A percentile compares a stretch with the other conserved stretches of the same genome.
phyloP scores from a whole-genome alignment of 2,888 invertebrate genomes.

The Theretra japonica region DNA sequence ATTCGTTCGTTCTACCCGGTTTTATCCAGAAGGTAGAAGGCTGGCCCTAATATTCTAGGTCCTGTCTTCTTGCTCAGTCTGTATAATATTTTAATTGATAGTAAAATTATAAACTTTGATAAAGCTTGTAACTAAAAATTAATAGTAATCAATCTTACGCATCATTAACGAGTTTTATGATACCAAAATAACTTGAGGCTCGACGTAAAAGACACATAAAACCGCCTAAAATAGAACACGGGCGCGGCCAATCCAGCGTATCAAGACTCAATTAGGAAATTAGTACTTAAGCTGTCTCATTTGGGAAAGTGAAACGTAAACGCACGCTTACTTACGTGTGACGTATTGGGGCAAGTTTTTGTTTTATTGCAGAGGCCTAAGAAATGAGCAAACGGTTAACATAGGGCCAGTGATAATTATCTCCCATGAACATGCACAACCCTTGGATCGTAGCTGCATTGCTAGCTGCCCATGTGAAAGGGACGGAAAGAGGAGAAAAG shows the following conservation, averaged over 20 bases:
- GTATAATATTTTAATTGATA: too few species aligned
- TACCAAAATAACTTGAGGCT: constrained; percentile 15
- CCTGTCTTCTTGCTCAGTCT: too few species aligned
- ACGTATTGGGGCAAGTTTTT: neutral
- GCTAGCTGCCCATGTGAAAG: too few species aligned
- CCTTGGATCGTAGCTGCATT: too few species aligned
- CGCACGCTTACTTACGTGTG: neutral
- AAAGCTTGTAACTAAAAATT: neutral
- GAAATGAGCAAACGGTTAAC: neutral
- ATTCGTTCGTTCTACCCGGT: too few species aligned
- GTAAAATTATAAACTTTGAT: too few species aligned
- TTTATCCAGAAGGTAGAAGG: too few species aligned
- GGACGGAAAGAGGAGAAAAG: too few species aligned
- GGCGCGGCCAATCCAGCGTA: constrained; percentile 33
- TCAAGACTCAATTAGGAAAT: constrained; percentile 37
- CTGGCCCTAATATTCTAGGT: too few species aligned
- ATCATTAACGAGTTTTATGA: constrained; percentile 1
- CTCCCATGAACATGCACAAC: too few species aligned
- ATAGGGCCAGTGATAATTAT: neutral
- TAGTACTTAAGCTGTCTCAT: constrained; percentile 30
- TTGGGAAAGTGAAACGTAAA: constrained; percentile 31
- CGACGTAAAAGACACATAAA: constrained; percentile 28
- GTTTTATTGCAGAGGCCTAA: neutral
- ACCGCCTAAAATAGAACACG: constrained; percentile 32
- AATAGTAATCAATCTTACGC: neutral